Conservation (phyloP, 1,140 invertebrate species). For the Scylla paramamosain region DNA sequence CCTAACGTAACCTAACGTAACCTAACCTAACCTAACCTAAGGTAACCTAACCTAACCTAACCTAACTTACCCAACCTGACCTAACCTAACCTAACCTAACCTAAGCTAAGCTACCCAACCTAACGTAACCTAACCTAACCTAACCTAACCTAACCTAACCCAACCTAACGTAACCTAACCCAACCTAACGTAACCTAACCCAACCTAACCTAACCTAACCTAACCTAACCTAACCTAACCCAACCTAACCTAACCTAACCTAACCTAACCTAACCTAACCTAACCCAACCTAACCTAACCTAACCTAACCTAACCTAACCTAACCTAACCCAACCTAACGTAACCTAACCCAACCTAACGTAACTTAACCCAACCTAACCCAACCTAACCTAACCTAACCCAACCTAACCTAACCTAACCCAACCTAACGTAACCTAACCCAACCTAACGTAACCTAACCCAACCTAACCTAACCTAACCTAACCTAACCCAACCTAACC, state of each 20-base stretch:
- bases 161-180: conserved; percentile 39
- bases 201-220: conserved; percentile 57
- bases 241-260: too few species aligned
- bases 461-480: conserved; percentile 12
- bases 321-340: conserved; percentile 49
- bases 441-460: background rate
- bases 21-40: conserved; percentile 45
- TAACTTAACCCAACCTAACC: conserved; percentile 31
- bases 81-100: background rate
- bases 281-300: conserved; percentile 58
- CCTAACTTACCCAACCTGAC: background rate
- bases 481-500: background rate
- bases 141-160: conserved; percentile 72
- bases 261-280: too few species aligned
- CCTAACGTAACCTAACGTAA: too few species aligned
- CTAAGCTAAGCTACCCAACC: background rate
- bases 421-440: background rate
- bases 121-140: conserved; percentile 61
- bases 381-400: too few species aligned
- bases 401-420: background rate
- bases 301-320: conserved; percentile 54
- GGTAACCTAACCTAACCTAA: background rate
- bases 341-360: conserved; percentile 57
- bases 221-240: too few species aligned
- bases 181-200: conserved; percentile 22